phyloP scores from a whole-genome alignment of 2,888 invertebrate genomes.

The Penaeus monodon region DNA sequence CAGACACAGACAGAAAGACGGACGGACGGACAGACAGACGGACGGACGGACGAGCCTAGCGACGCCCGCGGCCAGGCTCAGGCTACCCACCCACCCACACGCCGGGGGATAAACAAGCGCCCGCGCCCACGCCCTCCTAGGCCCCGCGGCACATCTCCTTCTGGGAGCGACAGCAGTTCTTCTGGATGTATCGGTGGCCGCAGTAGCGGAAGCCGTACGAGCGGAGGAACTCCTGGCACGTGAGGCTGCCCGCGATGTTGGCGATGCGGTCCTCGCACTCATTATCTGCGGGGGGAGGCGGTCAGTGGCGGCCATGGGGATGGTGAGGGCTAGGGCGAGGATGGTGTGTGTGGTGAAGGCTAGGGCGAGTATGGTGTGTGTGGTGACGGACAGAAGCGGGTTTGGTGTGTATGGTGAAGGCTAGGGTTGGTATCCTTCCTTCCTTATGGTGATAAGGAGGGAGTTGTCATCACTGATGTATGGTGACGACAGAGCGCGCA shows the following conservation, averaged over 20 bases:
- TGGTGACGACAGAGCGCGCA: too few relatives aligned
- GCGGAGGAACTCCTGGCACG: constrained; percentile 71
- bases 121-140: constrained; percentile 15
- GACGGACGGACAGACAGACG: constrained; percentile 19
- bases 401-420: too few relatives aligned
- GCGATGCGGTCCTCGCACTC: constrained; percentile 68
- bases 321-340: too few relatives aligned
- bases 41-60: constrained; percentile 36
- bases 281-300: constrained; percentile 57
- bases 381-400: too few relatives aligned
- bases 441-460: too few relatives aligned
- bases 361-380: too few relatives aligned
- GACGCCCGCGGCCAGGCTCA: constrained; percentile 45
- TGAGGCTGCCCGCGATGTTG: constrained; percentile 69
- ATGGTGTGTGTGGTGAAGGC: too few relatives aligned
- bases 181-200: constrained; percentile 71
- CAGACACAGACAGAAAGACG: constrained; percentile 8
- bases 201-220: constrained; percentile 72
- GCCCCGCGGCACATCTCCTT: constrained; percentile 59
- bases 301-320: not conserved
- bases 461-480: too few relatives aligned
- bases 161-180: constrained; percentile 72
- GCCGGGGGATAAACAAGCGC: not conserved
- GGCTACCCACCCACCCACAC: constrained; percentile 13
- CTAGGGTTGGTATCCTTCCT: too few relatives aligned